These are phyloP conservation scores for Lapara coniferarum DNA, from an alignment of 2,888 invertebrate genomes.

Conservation along the genomic window DNA sequence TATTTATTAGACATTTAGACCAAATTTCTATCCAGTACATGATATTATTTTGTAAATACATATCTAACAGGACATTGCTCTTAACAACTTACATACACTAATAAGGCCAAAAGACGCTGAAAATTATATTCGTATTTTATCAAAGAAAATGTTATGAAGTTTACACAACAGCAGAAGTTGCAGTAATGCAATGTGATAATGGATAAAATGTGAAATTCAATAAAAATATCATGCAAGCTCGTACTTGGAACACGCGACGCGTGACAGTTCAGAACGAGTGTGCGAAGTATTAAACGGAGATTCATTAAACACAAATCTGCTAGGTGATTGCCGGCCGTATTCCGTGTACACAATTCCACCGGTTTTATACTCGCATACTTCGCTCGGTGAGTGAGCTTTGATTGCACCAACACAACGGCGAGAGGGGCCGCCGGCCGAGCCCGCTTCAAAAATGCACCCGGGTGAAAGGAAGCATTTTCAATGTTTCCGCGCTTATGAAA, in stretches of 20 bases:
- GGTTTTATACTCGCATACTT: conserved; percentile 29
- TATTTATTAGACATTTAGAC: no score
- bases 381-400: conserved; percentile 50
- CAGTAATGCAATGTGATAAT: not conserved
- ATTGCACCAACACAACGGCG: conserved; percentile 50
- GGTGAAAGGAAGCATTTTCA: conserved; percentile 65
- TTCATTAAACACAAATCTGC: conserved; percentile 37
- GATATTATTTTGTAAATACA: no score
- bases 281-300: conserved; percentile 26
- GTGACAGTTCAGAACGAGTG: not conserved
- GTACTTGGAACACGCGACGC: not conserved
- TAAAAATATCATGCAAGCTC: not conserved
- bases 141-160: not conserved
- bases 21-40: no score
- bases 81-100: no score
- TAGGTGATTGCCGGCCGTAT: conserved; percentile 32
- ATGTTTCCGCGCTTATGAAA: conserved; percentile 57
- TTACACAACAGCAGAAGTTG: not conserved
- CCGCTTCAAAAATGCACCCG: conserved; percentile 51
- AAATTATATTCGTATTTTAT: not conserved
- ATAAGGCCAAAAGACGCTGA: not conserved
- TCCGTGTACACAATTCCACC: conserved; percentile 22
- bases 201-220: not conserved
- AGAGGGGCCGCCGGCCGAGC: conserved; percentile 36
- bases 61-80: no score